A percentile compares a stretch with the other conserved stretches of the same genome.
phyloP scores from a whole-genome alignment of 1,140 invertebrate species.

The Mya arenaria region DNA sequence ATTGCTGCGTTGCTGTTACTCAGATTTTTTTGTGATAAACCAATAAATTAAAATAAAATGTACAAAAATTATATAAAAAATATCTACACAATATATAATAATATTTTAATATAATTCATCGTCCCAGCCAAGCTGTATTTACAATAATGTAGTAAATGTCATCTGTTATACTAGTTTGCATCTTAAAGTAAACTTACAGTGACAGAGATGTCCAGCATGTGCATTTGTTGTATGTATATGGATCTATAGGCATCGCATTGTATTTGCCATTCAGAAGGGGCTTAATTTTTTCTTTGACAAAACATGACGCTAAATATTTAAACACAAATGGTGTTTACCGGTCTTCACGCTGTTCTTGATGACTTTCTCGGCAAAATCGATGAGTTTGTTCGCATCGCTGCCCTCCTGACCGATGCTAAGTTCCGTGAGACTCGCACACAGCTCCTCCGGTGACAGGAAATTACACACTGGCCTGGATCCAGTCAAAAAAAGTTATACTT shows the following conservation, averaged over 20 bases:
- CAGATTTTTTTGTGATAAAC: background rate
- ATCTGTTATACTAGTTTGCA: background rate
- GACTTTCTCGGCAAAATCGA: background rate
- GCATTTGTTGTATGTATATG: background rate
- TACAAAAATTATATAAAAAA: no score
- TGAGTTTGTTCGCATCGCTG: background rate
- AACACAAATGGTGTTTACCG: background rate
- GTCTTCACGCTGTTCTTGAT: slow-evolving; percentile 23
- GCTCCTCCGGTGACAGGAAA: background rate
- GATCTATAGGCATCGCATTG: background rate
- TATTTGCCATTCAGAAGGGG: background rate
- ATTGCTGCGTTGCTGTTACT: background rate
- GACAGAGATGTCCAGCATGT: background rate
- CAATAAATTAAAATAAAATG: background rate
- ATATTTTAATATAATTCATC: no score
- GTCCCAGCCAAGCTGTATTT: no score
- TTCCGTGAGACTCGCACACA: background rate
- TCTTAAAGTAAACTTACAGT: background rate
- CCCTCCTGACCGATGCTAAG: background rate
- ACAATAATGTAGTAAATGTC: background rate
- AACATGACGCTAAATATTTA: background rate
- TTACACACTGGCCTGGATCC: background rate
- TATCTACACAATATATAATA: no score
- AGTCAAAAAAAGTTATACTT: no score
- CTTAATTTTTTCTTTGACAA: background rate